Evolutionary conservation across 2,888 invertebrate genomes (phyloP), one percentile per base, ranked within the genome.

Genomic region (Acanthosoma haemorrhoidale): DNA sequence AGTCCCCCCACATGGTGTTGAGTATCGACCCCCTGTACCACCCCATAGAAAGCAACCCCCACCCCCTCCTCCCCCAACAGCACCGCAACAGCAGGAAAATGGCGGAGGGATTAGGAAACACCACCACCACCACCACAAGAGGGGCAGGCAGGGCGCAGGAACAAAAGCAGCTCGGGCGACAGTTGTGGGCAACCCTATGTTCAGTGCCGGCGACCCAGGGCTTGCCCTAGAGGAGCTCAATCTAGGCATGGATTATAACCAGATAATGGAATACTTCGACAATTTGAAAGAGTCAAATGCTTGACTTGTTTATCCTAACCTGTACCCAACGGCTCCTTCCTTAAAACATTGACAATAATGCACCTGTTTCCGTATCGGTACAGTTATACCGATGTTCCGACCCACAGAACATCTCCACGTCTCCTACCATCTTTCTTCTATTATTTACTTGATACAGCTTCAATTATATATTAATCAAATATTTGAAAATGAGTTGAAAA

Each of bases 191-290:
- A 77, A 76, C 58, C 92, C 93, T 69, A 92, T 93, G 91, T 92
- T 88, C 82, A 18, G 25, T 38, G 70, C 61, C 69, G 51, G 57
- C 13, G 39, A 70, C 51, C 64, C 71, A 51, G 71, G 73, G n/a
- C 70, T 75, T 9, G 88, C 86, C 63, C 83, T 92, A 76, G 92
- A 92, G 81, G 91, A 92, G 80, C 85, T 93, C 75, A 85, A 85
- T 77, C 80, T 86, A 72, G 92, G 92, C 79, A 93, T 96, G 94
- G 94, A 96, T 83, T 96, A 96, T 83, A 94, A 96, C 81, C 94
- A 96, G 85, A 92, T 97, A 81, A 93, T 96, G 92, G 92, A 95
- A 81, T 96, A 96, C 83, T 96, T 97, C 85, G 94, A 96, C 84
- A 96, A 94, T 85, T 86, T 97, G 79, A 96, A 96, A 87, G 94